Conservation (phyloP, 2,888 invertebrate genomes). For the Chaitophorus viminalis region DNA sequence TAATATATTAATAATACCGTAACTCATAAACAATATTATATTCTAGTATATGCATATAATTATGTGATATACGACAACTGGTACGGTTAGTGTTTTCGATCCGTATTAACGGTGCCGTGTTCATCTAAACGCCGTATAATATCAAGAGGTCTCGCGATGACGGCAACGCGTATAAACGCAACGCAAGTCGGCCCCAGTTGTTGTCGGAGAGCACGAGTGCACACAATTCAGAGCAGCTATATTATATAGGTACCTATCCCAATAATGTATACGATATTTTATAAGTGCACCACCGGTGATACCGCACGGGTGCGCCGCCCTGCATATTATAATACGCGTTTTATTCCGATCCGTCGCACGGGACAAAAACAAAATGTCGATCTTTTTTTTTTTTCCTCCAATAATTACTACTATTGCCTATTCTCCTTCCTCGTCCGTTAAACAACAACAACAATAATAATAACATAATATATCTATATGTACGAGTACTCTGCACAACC, state of each 20-base stretch:
- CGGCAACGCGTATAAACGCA: not conserved
- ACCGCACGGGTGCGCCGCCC: slow-evolving; percentile 37
- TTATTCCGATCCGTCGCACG: not conserved
- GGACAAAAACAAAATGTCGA: slow-evolving; percentile 38
- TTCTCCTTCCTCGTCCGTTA: not conserved
- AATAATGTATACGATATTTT: not conserved
- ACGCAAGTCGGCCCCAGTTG: not conserved
- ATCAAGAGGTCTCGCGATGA: not conserved
- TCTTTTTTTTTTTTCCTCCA: not conserved
- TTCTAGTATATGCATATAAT: no score
- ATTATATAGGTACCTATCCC: no score
- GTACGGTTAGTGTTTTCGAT: not conserved
- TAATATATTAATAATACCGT: not conserved
- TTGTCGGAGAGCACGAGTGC: not conserved
- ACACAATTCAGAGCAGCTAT: not conserved
- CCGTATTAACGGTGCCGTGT: not conserved
- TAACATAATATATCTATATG: no score
- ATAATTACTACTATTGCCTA: not conserved
- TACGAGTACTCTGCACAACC: no score
- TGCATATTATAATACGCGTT: not conserved
- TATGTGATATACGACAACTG: no score
- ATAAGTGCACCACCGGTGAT: not conserved
- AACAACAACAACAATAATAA: not conserved
- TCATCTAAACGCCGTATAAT: not conserved
- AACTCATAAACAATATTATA: no score